A percentile compares a stretch with the other conserved stretches of the same genome.
phyloP scores from a whole-genome alignment of 1,140 invertebrate species.

The Calycopis cecrops region DNA sequence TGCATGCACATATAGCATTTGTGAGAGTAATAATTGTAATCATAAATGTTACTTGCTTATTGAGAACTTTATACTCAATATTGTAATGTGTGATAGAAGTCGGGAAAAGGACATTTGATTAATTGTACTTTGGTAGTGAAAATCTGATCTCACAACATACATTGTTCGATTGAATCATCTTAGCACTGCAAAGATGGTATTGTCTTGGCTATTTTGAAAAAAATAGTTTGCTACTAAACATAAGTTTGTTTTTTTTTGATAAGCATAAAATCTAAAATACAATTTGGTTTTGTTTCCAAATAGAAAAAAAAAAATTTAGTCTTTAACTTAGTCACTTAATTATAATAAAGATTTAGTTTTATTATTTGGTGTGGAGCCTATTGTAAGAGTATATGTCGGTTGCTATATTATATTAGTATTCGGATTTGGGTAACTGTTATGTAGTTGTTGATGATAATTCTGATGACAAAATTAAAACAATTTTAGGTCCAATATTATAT shows the following conservation, averaged over 20 bases:
- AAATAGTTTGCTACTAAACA: slow-evolving; percentile 41
- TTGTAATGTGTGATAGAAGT: slow-evolving; percentile 2
- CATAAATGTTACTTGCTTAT: too few relatives aligned
- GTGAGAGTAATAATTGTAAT: background rate
- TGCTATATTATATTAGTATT: slow-evolving; percentile 50
- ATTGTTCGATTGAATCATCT: slow-evolving; percentile 23
- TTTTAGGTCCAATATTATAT: slow-evolving; percentile 10
- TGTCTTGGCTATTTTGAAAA: slow-evolving; percentile 16
- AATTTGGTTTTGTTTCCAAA: slow-evolving; percentile 53
- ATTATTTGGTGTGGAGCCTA: slow-evolving; percentile 41
- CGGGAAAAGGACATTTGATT: background rate
- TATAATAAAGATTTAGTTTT: slow-evolving; percentile 54
- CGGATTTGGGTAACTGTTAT: slow-evolving; percentile 56
- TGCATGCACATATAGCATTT: background rate
- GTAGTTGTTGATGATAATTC: slow-evolving; percentile 22
- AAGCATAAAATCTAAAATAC: slow-evolving; percentile 47
- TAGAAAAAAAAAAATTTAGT: slow-evolving; percentile 49
- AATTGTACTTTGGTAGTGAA: slow-evolving; percentile 22
- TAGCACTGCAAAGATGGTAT: slow-evolving; percentile 3
- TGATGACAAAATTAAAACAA: slow-evolving; percentile 22
- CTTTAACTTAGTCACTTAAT: slow-evolving; percentile 58
- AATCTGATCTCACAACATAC: slow-evolving; percentile 39
- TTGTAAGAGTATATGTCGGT: slow-evolving; percentile 59
- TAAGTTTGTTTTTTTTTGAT: slow-evolving; percentile 42
- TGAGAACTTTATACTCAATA: too few relatives aligned